Base-by-base conservation (phyloP, 2,797 vertebrate genomes). In the Aeoliscus strigatus region DNA sequence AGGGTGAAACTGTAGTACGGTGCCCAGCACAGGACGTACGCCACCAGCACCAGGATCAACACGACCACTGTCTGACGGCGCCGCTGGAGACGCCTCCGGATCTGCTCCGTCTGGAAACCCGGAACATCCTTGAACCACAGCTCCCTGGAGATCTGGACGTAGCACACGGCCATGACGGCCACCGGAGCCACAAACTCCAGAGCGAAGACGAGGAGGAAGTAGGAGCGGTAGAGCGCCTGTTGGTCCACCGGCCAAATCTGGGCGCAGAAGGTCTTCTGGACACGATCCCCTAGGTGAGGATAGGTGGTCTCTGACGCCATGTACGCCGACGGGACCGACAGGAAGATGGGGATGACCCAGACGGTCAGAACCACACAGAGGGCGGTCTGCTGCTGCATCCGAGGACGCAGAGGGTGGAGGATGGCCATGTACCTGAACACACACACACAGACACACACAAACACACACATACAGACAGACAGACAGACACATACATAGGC, bases 71-170 rank as follows among this genome's bases (percentile, higher is more conserved):
- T 97, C 77, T 90, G 93, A 30, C 94, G 86, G 4, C 96, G 89
- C 36, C 92, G 90, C 1, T 89, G 92, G 56, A 97, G 70, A 32
- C 92, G 83, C 66, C 91, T 92, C 14, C 88, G 80, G 18, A 95
- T 92, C 84, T 99, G 96, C 44, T 96, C 91, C 0, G 95, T 99
- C 60, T 96, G 94, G 73, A 95, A 93, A 10, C 95, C 96, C 0
- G 96, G 96, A 0, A 98, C 91, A 0, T 81, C 88, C 82, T 98
- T 98, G 83, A 98, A 99, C 96, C 96, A 99, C 16, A 99, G 93
- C 71, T 97, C 94, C 0, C 53, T 76, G 14, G 94, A 97, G 66
- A 99, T 97, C 28, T 73, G 81, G 33, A 86, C 75, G 0, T 99
- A 99, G 57, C 96, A 99, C 60, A 93, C 60, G 0, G 87, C 80